These are phyloP conservation scores for Clivina fossor DNA, from an alignment of 2,888 invertebrate species.

Conservation along the genomic window DNA sequence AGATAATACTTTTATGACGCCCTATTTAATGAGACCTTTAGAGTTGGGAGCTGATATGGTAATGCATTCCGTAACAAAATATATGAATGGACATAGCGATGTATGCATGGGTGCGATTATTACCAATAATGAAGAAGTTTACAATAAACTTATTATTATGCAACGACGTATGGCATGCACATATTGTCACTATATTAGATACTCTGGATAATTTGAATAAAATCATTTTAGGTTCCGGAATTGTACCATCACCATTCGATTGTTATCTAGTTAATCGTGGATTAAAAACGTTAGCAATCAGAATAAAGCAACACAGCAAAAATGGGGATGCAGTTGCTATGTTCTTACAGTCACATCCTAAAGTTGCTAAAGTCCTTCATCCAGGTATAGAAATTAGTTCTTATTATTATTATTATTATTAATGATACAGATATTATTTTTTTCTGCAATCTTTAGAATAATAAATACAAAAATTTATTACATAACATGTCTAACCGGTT, in stretches of 20 bases:
- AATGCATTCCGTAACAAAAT: slow-evolving; percentile 93
- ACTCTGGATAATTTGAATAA: too few species aligned
- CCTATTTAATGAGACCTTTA: slow-evolving; percentile 89
- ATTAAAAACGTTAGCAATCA: slow-evolving; percentile 86
- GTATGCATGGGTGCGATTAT: slow-evolving; percentile 93
- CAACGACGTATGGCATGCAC: background rate
- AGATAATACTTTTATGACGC: slow-evolving; percentile 92
- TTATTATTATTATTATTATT: background rate
- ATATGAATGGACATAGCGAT: slow-evolving; percentile 98
- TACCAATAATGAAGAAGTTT: slow-evolving; percentile 71
- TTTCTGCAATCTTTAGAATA: background rate
- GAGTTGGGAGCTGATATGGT: slow-evolving; percentile 89
- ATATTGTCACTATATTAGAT: too few species aligned
- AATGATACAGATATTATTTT: slow-evolving; percentile 5
- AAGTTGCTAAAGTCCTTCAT: slow-evolving; percentile 78
- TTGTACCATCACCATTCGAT: slow-evolving; percentile 95
- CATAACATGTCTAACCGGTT: too few species aligned
- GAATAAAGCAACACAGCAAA: slow-evolving; percentile 87
- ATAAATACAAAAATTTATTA: slow-evolving; percentile 4
- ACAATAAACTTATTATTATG: slow-evolving; percentile 60
- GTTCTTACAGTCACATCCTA: slow-evolving; percentile 78
- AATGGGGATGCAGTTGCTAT: slow-evolving; percentile 77
- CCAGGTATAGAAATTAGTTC: too few species aligned
- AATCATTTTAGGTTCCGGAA: slow-evolving; percentile 72
- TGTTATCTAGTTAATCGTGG: slow-evolving; percentile 92